Conservation (phyloP, 2,888 invertebrate species). For the Apantesis nais region DNA sequence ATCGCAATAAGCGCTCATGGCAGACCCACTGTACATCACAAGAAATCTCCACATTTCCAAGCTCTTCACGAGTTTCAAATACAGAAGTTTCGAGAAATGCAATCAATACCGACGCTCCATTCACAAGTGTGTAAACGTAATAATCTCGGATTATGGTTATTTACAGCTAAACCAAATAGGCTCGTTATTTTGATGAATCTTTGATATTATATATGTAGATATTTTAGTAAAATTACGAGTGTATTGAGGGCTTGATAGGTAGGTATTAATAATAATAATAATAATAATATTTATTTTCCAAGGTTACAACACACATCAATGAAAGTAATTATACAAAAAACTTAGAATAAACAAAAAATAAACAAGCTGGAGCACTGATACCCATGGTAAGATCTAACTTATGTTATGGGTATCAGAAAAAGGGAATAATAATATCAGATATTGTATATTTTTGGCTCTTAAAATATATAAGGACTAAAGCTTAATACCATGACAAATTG, state of each 20-base stretch:
- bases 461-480: neutral
- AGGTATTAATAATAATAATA: too few relatives aligned
- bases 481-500: neutral
- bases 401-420: too few relatives aligned
- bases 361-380: too few relatives aligned
- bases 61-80: conserved; percentile 1
- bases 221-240: neutral
- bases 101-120: neutral
- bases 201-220: neutral
- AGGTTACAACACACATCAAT: too few relatives aligned
- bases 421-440: too few relatives aligned
- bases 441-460: too few relatives aligned
- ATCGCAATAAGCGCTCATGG: too few relatives aligned
- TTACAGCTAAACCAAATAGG: conserved; percentile 13
- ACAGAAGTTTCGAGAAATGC: neutral
- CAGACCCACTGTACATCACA: too few relatives aligned
- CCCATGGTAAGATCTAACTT: too few relatives aligned
- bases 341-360: too few relatives aligned
- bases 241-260: neutral
- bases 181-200: neutral
- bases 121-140: conserved; percentile 2
- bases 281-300: too few relatives aligned
- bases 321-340: too few relatives aligned
- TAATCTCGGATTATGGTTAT: conserved; percentile 9
- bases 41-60: neutral